Conservation (phyloP, 1,140 invertebrate species). For the Aradophagus sp. region DNA sequence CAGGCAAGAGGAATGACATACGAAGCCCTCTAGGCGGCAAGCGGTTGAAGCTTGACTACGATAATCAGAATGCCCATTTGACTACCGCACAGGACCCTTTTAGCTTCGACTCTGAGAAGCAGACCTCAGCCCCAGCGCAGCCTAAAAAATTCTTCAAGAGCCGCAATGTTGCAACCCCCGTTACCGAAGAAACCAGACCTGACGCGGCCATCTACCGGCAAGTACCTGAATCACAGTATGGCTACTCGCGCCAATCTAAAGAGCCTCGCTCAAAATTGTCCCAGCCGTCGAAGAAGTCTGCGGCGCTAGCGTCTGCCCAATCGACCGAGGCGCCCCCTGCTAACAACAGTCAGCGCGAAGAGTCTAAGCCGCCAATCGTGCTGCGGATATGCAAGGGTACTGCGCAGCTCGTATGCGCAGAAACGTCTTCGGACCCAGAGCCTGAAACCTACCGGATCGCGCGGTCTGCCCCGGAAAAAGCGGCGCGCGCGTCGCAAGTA, state of each 20-base stretch:
- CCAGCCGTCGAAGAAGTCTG: no score
- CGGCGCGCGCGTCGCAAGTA: slow-evolving; percentile 50
- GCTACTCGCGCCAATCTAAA: slow-evolving; percentile 58
- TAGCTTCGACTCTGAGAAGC: slow-evolving; percentile 69
- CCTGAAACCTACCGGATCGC: slow-evolving; percentile 67
- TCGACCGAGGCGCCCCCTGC: no score
- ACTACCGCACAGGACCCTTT: slow-evolving; percentile 70
- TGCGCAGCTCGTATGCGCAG: slow-evolving; percentile 73
- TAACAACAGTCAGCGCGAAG: no score
- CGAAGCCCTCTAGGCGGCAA: slow-evolving; percentile 64
- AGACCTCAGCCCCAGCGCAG: slow-evolving; percentile 73
- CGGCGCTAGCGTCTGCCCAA: no score
- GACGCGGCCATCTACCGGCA: slow-evolving; percentile 75
- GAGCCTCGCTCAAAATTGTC: no score
- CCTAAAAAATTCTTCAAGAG: slow-evolving; percentile 95
- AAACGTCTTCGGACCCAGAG: slow-evolving; percentile 59
- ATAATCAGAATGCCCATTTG: slow-evolving; percentile 68
- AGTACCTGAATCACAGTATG: slow-evolving; percentile 70
- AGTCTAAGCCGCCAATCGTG: slow-evolving; percentile 80
- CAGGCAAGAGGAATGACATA: slow-evolving; percentile 67
- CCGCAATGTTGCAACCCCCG: slow-evolving; percentile 80
- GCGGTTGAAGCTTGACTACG: slow-evolving; percentile 69
- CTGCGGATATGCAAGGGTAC: slow-evolving; percentile 81
- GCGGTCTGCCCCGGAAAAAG: slow-evolving; percentile 45
- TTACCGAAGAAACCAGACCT: slow-evolving; percentile 67